A percentile compares a stretch with the other conserved stretches of the same genome.
Conservation (phyloP, 1,140 invertebrate species). For the Brachionus asplanchnoidis region DNA sequence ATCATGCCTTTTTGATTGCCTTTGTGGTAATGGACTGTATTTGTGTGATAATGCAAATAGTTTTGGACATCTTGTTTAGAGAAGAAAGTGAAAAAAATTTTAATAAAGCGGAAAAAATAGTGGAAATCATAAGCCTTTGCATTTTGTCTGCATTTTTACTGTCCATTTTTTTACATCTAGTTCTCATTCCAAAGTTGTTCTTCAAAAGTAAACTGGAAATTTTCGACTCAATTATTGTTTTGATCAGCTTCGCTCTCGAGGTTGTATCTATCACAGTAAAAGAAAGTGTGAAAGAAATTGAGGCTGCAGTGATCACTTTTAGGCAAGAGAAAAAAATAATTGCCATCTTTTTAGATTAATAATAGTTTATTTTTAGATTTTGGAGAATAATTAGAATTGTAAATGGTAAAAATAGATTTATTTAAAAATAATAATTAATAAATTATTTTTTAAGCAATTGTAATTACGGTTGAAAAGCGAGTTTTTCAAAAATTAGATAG, state of each 20-base stretch:
- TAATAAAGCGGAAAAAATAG: neutral
- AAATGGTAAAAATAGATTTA: neutral
- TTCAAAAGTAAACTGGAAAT: slow-evolving; percentile 26
- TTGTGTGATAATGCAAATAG: slow-evolving; percentile 3
- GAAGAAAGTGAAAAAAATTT: neutral
- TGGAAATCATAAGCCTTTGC: neutral
- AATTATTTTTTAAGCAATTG: neutral
- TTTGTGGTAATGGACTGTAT: slow-evolving; percentile 24
- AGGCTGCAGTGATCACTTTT: slow-evolving; percentile 12
- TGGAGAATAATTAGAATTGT: slow-evolving; percentile 41
- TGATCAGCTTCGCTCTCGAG: slow-evolving; percentile 4
- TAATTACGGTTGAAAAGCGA: slow-evolving; percentile 5
- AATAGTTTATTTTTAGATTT: slow-evolving; percentile 16
- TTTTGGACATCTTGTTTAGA: neutral
- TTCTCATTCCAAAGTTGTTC: neutral
- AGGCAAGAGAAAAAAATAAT: neutral
- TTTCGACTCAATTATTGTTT: slow-evolving; percentile 25
- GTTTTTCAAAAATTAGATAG: slow-evolving; percentile 21
- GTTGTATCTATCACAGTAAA: neutral
- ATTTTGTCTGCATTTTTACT: slow-evolving; percentile 21
- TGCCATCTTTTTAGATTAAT: neutral
- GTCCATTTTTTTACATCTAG: neutral
- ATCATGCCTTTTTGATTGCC: neutral
- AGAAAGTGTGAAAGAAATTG: slow-evolving; percentile 21
- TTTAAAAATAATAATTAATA: neutral